Percentiles rank a stretch among this genome's conserved stretches.
Conservation (phyloP, 2,113 vertebrate species). For the Montifringilla adamsi region DNA sequence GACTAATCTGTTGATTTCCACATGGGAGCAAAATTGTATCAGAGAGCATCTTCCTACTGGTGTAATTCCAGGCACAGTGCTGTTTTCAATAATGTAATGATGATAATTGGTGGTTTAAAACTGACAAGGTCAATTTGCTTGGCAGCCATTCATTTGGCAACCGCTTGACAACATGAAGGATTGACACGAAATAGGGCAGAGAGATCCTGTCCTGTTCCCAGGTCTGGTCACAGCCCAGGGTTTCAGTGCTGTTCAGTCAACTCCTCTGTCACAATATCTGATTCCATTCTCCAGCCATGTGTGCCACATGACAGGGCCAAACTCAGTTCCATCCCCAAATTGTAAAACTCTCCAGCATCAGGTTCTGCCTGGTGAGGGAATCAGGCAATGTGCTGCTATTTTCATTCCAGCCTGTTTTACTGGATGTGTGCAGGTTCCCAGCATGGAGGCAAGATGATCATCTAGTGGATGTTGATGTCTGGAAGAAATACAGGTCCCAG, state of each 20-base stretch:
- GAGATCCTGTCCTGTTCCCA: neutral
- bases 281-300: neutral
- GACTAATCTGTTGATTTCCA: neutral
- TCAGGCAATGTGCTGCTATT: neutral
- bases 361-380: neutral
- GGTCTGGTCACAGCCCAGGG: neutral
- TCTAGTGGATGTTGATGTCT: neutral
- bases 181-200: neutral
- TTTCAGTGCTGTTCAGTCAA: neutral
- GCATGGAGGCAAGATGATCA: accelerated
- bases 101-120: neutral
- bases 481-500: neutral
- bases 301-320: neutral
- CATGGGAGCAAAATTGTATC: neutral
- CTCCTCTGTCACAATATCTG: neutral
- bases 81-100: neutral
- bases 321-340: accelerated
- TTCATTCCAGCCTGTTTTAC: neutral
- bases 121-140: neutral
- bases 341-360: neutral
- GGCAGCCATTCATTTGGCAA: neutral
- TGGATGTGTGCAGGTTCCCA: neutral
- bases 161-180: neutral
- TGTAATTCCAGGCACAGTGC: neutral
- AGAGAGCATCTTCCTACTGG: neutral